Conservation (phyloP, 2,888 invertebrate genomes). For the Tineola bisselliella region DNA sequence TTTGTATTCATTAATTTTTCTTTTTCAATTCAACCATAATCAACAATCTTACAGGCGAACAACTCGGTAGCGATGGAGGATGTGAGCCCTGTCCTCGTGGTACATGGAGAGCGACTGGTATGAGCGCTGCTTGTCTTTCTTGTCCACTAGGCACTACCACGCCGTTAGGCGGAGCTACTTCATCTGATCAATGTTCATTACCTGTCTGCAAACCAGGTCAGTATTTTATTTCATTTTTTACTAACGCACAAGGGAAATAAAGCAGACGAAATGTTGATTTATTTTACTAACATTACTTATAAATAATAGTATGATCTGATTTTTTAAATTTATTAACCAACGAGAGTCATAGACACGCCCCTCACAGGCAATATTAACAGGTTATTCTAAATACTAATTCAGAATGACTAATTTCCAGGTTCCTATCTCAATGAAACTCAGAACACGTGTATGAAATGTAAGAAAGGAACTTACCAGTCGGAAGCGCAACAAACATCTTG, state of each 20-base stretch:
- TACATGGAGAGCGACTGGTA: conserved; percentile 85
- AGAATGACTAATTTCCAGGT: conserved; percentile 52
- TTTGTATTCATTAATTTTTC: no score
- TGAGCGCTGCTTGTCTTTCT: conserved; percentile 86
- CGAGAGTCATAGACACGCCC: no score
- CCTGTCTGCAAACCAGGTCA: conserved; percentile 84
- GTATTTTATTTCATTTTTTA: neutral
- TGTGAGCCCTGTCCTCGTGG: conserved; percentile 94
- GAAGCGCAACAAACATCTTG: conserved; percentile 89
- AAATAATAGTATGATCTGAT: no score
- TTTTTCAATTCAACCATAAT: no score
- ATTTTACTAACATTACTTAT: no score
- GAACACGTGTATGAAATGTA: conserved; percentile 87
- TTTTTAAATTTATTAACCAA: no score
- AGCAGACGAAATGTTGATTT: no score
- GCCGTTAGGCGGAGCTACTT: conserved; percentile 82
- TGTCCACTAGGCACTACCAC: conserved; percentile 94
- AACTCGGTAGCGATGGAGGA: conserved; percentile 85
- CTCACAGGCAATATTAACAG: no score
- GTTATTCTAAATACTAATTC: no score
- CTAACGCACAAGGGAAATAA: no score
- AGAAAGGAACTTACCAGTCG: conserved; percentile 90
- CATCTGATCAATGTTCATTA: conserved; percentile 90
- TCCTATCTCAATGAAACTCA: conserved; percentile 86
- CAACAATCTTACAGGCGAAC: conserved; percentile 81